phyloP scores from a whole-genome alignment of 2,888 invertebrate species.

The Brachypalpus laphriformis region DNA sequence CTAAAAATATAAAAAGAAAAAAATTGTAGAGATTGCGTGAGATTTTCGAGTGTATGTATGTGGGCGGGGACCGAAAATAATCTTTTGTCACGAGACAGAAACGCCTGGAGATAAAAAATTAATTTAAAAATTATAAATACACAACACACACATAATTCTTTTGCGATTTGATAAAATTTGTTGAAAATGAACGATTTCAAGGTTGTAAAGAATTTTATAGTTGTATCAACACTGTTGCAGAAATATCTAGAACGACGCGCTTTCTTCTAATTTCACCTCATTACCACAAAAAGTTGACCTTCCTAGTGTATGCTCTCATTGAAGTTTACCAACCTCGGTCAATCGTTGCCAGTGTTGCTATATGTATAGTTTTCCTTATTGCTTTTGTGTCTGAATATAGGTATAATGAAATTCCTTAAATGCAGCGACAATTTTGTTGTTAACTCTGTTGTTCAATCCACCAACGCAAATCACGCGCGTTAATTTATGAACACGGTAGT shows the following conservation, averaged over 20 bases:
- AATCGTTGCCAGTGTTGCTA: background rate
- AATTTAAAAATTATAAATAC: background rate
- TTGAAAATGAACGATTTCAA: background rate
- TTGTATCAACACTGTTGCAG: background rate
- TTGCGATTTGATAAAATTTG: background rate
- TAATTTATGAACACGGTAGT: constrained; percentile 16
- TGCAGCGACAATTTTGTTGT: background rate
- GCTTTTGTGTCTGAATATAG: constrained; percentile 7
- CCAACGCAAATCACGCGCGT: constrained; percentile 8
- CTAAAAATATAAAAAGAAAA: background rate
- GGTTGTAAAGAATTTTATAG: background rate
- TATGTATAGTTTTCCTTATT: constrained; percentile 2
- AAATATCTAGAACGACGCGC: background rate
- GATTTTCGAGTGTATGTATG: background rate
- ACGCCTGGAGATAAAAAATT: background rate
- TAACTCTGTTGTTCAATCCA: background rate
- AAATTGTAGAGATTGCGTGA: background rate
- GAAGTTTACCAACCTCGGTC: constrained; percentile 40
- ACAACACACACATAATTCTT: background rate
- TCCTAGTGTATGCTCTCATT: background rate
- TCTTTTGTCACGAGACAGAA: constrained; percentile 10
- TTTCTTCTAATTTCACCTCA: background rate
- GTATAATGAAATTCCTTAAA: background rate
- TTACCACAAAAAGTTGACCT: background rate
- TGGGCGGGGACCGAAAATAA: constrained; percentile 21